Conservation (phyloP, 2,888 invertebrate species). For the Lasioglossum morio region DNA sequence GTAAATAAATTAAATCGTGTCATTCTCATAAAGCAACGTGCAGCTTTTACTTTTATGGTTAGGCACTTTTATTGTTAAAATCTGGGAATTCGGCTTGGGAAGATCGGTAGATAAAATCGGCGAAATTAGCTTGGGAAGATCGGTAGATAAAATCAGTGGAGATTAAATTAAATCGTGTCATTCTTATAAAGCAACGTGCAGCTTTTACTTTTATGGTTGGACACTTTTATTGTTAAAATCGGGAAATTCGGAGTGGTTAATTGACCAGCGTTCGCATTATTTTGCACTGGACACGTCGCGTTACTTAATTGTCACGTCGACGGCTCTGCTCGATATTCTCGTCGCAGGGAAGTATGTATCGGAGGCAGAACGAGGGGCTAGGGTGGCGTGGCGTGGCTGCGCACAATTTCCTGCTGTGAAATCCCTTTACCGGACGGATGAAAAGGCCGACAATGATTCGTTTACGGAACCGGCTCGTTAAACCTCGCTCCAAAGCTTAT, state of each 20-base stretch:
- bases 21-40: too few relatives aligned
- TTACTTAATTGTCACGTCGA: slow-evolving; percentile 14
- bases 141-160: too few relatives aligned
- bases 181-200: too few relatives aligned
- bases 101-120: too few relatives aligned
- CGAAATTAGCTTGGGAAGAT: accelerated
- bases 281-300: neutral
- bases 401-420: slow-evolving; percentile 50
- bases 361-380: neutral
- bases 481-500: slow-evolving; percentile 56
- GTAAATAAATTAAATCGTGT: too few relatives aligned
- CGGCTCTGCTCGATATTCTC: neutral
- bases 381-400: slow-evolving; percentile 33
- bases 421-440: slow-evolving; percentile 46
- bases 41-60: too few relatives aligned
- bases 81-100: accelerated
- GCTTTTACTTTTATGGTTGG: too few relatives aligned
- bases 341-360: slow-evolving; percentile 7
- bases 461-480: slow-evolving; percentile 68
- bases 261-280: neutral
- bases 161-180: too few relatives aligned
- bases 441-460: slow-evolving; percentile 65
- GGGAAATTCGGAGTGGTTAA: neutral
- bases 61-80: too few relatives aligned
- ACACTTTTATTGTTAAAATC: neutral